A percentile compares a stretch with the other conserved stretches of the same genome.
These are phyloP conservation scores for Onychorhynchus coronatus DNA, from an alignment of 2,113 vertebrate species.

Conservation along the genomic window DNA sequence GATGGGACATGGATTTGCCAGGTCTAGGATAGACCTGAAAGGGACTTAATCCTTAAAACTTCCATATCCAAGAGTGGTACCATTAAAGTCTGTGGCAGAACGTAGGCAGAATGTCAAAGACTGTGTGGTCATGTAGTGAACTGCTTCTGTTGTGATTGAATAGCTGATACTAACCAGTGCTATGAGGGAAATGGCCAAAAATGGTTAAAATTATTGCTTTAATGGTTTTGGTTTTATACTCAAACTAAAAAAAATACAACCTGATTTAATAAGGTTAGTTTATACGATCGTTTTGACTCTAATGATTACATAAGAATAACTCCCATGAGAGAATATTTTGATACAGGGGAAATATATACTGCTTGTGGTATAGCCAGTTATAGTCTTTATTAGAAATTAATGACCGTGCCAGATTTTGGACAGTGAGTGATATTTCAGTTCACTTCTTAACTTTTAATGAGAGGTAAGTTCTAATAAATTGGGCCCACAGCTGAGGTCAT, in stretches of 20 bases:
- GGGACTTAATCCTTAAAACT: background rate
- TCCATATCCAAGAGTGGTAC: background rate
- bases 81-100: background rate
- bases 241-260: background rate
- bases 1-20: background rate
- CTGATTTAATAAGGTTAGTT: background rate
- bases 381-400: constrained; percentile 12
- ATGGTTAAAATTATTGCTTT: background rate
- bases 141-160: background rate
- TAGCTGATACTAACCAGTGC: background rate
- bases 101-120: background rate
- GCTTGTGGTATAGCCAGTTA: background rate
- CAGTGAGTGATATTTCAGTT: constrained; percentile 34
- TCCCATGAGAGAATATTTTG: background rate
- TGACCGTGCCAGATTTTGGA: constrained; percentile 19
- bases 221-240: background rate
- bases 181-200: background rate
- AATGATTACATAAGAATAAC: background rate
- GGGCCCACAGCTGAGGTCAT: constrained; percentile 1
- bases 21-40: background rate
- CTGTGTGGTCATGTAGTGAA: background rate
- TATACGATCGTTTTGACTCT: background rate
- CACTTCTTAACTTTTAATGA: constrained; percentile 20
- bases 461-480: constrained; percentile 16
- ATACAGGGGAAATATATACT: background rate